Base-by-base conservation (phyloP, 1,140 invertebrate genomes). In the Listronotus bonariensis region DNA sequence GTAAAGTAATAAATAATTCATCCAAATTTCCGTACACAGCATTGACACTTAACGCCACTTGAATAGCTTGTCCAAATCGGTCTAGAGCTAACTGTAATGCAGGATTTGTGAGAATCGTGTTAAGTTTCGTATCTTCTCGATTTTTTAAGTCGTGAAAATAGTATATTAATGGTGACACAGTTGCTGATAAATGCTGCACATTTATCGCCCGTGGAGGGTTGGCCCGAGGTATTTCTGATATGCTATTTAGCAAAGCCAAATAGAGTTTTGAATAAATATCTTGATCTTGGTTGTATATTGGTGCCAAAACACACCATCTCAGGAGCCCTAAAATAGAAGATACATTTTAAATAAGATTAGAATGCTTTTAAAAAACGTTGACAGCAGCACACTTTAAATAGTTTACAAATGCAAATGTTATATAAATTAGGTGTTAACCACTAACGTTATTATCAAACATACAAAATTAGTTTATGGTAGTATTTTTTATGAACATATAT, bases 1-100 rank as follows among this genome's bases (percentile, higher is more conserved):
- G 79, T 12, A 88, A 65, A 10, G 80, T 74, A 34, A 81, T 80
- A 0, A 88, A 77, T 10, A 88, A 73, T 58, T 84, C 85, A 46
- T 82, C 82, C 11, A 86, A 86, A 76, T 91, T 92, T 38, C 89
- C 90, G 74, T 90, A 90, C 64, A 91, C 85, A 77, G 88, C 90
- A 60, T 88, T 89, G 10, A 86, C 85, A 45, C 85, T 84, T 43
- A 91, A 78, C 0, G 88, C 86, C 11, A 91, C 85, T 76, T 92
- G 91, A 1, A 90, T 82, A 10, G 89, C 85, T 78, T 93, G 91
- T 0, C 89, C 89, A 36, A 91, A 83, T 73, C 90, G 82, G 72
- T 92, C 89, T 62, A 93, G 78, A 54, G 83, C 82, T 34, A 84
- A 80, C 73, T 86, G 79, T 57, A 82, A 78, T 7, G 53, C 36